phyloP scores from a whole-genome alignment of 2,888 invertebrate genomes.

The Macrosoma leucophasiata region DNA sequence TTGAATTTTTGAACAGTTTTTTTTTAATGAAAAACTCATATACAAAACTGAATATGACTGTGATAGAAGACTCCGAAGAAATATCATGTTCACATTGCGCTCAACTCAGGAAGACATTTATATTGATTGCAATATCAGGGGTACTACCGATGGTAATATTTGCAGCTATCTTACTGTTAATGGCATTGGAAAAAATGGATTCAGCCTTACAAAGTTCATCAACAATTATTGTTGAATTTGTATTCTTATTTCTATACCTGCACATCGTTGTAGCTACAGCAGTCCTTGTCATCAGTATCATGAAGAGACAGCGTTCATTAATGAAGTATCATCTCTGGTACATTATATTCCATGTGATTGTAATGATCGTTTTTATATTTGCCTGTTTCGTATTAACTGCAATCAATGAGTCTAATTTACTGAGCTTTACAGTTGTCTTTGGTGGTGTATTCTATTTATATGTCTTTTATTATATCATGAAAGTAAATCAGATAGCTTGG shows the following conservation, averaged over 20 bases:
- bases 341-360: constrained; percentile 37
- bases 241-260: constrained; percentile 42
- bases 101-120: constrained; percentile 38
- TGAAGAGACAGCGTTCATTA: constrained; percentile 35
- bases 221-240: constrained; percentile 39
- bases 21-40: no score
- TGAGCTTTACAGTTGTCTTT: constrained; percentile 31
- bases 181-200: constrained; percentile 31
- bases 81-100: constrained; percentile 41
- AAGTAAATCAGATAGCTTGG: no score
- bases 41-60: constrained; percentile 33
- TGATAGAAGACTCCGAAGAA: constrained; percentile 42
- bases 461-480: constrained; percentile 33
- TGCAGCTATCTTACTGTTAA: constrained; percentile 35
- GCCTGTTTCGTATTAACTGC: constrained; percentile 38
- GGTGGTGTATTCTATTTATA: constrained; percentile 36
- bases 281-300: constrained; percentile 39
- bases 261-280: constrained; percentile 50
- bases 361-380: constrained; percentile 37
- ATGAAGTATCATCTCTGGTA: constrained; percentile 47
- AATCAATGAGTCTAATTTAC: constrained; percentile 31
- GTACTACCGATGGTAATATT: constrained; percentile 49
- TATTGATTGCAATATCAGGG: constrained; percentile 45
- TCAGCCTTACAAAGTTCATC: constrained; percentile 29
- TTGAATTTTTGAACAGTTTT: no score